These are phyloP conservation scores for Geotrupes spiniger DNA, from an alignment of 2,888 invertebrate genomes.

Conservation along the genomic window DNA sequence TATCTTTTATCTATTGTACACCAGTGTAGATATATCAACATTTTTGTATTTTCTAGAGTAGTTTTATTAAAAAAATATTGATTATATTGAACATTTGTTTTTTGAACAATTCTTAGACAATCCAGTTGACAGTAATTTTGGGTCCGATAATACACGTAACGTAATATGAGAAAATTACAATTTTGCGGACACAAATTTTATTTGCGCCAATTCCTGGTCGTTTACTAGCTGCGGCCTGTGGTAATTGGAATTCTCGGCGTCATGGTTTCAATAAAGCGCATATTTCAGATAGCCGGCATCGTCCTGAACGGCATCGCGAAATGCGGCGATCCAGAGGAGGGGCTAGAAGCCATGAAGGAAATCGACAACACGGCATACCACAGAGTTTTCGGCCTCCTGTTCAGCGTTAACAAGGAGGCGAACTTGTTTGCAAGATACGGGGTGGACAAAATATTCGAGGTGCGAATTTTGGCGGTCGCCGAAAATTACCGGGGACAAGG, in stretches of 20 bases:
- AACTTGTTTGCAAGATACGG: conserved; percentile 66
- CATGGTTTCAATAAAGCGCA: conserved; percentile 27
- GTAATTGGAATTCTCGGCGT: conserved; percentile 11
- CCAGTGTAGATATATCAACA: no score
- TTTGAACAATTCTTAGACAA: no score
- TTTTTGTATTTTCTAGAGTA: no score
- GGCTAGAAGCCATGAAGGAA: conserved; percentile 65
- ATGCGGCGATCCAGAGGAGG: conserved; percentile 68
- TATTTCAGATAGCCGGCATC: conserved; percentile 71
- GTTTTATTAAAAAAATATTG: no score
- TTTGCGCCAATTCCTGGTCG: no score
- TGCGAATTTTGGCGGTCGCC: conserved; percentile 77
- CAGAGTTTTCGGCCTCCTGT: conserved; percentile 74
- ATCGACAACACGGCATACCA: conserved; percentile 70
- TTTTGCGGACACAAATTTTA: no score
- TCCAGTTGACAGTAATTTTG: no score
- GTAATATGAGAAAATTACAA: no score
- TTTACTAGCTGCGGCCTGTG: no score
- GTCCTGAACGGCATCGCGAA: conserved; percentile 74
- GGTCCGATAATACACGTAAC: no score
- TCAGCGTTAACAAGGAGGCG: conserved; percentile 65
- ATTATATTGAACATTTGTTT: no score
- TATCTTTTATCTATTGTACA: no score
- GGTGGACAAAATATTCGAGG: conserved; percentile 72
- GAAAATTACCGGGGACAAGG: conserved; percentile 69